These are phyloP conservation scores for Caenorhabditis briggsae DNA, from an alignment of 1,140 invertebrate genomes.

Conservation along the genomic window DNA sequence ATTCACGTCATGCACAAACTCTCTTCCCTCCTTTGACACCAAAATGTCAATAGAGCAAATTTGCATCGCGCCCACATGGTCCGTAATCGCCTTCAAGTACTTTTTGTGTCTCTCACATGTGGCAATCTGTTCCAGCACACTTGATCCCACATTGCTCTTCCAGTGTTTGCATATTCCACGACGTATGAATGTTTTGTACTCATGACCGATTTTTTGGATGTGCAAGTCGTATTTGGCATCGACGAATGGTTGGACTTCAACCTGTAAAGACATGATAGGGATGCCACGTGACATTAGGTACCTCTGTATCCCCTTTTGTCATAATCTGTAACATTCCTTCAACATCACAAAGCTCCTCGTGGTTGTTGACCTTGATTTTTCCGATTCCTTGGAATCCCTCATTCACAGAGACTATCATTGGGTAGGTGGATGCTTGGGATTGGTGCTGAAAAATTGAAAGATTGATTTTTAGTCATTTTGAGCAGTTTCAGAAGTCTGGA, in stretches of 20 bases:
- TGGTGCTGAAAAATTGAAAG: background rate
- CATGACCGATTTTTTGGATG: conserved; percentile 63
- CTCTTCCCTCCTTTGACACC: conserved; percentile 62
- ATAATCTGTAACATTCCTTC: conserved; percentile 60
- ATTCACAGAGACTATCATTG: conserved; percentile 39
- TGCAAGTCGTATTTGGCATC: conserved; percentile 64
- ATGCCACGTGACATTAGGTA: background rate
- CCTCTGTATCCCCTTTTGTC: conserved; percentile 58
- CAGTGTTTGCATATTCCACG: conserved; percentile 59
- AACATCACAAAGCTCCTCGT: conserved; percentile 61
- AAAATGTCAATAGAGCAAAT: conserved; percentile 63
- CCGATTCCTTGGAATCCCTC: conserved; percentile 61
- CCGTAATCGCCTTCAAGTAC: conserved; percentile 54
- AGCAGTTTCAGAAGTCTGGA: too few relatives aligned
- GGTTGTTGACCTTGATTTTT: conserved; percentile 59
- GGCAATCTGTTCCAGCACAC: conserved; percentile 59
- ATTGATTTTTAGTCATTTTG: background rate
- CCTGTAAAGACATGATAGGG: conserved; percentile 17
- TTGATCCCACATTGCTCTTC: conserved; percentile 63
- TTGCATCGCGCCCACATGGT: conserved; percentile 54
- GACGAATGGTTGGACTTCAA: conserved; percentile 64
- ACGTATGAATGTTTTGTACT: conserved; percentile 61
- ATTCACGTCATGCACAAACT: conserved; percentile 64
- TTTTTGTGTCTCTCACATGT: conserved; percentile 57
- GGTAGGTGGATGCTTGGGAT: background rate